A percentile compares a stretch with the other conserved stretches of the same genome.
These are phyloP conservation scores for Scarus forsteni DNA, from an alignment of 2,797 vertebrate genomes.

Conservation along the genomic window DNA sequence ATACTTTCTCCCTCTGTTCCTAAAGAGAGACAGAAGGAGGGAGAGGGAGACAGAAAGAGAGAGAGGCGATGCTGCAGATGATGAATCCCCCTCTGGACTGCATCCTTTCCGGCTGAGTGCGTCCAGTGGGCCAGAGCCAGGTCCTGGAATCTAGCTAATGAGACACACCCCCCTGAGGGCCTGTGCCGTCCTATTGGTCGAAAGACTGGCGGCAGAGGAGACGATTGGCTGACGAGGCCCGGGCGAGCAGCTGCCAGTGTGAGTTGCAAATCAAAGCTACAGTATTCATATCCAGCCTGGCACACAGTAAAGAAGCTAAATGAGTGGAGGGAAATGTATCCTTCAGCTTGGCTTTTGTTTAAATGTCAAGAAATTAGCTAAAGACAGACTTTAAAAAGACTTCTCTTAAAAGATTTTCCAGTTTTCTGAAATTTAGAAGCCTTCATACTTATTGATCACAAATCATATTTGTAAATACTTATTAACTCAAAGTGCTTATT, in stretches of 20 bases:
- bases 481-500: too few relatives aligned
- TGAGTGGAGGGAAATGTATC: constrained; percentile 39
- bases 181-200: constrained; percentile 60
- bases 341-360: constrained; percentile 4
- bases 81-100: constrained; percentile 77
- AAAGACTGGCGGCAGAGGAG: constrained; percentile 10
- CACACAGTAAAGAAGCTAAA: constrained; percentile 57
- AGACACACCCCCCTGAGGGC: constrained; percentile 68
- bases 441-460: too few relatives aligned
- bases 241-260: constrained; percentile 58
- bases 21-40: constrained; percentile 10
- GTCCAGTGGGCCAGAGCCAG: constrained; percentile 80
- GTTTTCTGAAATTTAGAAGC: too few relatives aligned
- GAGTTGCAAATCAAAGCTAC: constrained; percentile 52
- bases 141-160: constrained; percentile 85
- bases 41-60: constrained; percentile 3
- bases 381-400: not conserved
- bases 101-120: constrained; percentile 76
- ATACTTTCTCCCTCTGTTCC: constrained; percentile 11
- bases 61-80: constrained; percentile 59
- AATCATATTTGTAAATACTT: too few relatives aligned
- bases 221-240: constrained; percentile 52
- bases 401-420: too few relatives aligned
- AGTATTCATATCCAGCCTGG: constrained; percentile 44
- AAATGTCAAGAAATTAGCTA: not conserved